Evolutionary conservation across 2,888 invertebrate species (phyloP).

Genomic region (Hypolimnas misippus): DNA sequence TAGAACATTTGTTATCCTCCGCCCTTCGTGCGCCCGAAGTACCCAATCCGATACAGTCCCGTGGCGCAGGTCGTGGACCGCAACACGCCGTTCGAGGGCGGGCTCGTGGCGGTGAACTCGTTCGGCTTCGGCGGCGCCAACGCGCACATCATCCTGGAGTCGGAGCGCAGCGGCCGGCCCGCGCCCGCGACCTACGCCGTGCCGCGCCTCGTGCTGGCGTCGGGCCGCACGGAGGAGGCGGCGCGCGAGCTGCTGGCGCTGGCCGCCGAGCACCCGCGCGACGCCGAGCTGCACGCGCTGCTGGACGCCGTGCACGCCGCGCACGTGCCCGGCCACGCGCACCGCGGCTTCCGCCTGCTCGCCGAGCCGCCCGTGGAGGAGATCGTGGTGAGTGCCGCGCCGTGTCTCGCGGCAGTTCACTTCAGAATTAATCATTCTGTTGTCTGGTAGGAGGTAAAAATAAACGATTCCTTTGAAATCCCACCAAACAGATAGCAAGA

Average conservation of each 20-base stretch:
- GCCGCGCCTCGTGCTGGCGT: slow-evolving; percentile 89
- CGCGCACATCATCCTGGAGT: slow-evolving; percentile 94
- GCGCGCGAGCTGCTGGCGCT: slow-evolving; percentile 87
- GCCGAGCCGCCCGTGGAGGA: slow-evolving; percentile 63
- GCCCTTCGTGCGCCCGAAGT: too few species aligned
- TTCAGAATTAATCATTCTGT: too few species aligned
- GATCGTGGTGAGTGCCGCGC: slow-evolving; percentile 34
- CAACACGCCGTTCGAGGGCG: slow-evolving; percentile 93
- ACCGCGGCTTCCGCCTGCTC: slow-evolving; percentile 92
- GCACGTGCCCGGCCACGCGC: slow-evolving; percentile 89
- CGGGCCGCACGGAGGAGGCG: slow-evolving; percentile 93
- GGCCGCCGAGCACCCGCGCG: slow-evolving; percentile 84
- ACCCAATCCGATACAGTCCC: neutral
- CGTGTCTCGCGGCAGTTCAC: neutral
- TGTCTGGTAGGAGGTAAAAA: too few species aligned
- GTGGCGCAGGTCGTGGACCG: slow-evolving; percentile 88
- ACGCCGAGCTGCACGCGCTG: slow-evolving; percentile 90
- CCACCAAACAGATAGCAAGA: too few species aligned
- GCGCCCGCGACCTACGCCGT: slow-evolving; percentile 65
- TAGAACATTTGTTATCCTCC: too few species aligned
- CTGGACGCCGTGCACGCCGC: slow-evolving; percentile 89
- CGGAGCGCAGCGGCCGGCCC: slow-evolving; percentile 86
- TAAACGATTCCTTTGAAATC: too few species aligned
- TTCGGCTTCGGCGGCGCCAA: slow-evolving; percentile 99
- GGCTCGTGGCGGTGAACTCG: slow-evolving; percentile 96